phyloP scores from a whole-genome alignment of 2,888 invertebrate species.

The Glaucopsyche alexis region DNA sequence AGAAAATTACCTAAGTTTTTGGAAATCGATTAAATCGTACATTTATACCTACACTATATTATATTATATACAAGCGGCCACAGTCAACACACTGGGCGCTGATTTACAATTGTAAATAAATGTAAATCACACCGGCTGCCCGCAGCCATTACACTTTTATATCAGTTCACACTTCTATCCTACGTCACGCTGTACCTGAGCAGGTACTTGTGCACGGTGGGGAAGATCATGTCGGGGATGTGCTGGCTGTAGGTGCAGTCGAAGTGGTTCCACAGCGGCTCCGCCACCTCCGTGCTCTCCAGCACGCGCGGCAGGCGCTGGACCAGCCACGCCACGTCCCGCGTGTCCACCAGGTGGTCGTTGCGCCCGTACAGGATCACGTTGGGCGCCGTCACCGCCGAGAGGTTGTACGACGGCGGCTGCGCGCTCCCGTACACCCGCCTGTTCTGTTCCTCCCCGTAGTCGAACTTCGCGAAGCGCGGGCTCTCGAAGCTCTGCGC shows the following conservation, averaged over 20 bases:
- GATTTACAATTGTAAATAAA: too few species aligned
- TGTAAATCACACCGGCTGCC: not conserved
- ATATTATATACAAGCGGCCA: not conserved
- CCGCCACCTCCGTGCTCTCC: conserved; percentile 76
- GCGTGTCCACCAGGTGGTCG: conserved; percentile 81
- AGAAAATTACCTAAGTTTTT: not conserved
- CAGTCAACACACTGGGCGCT: not conserved
- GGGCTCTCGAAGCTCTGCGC: conserved; percentile 52
- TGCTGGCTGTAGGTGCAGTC: conserved; percentile 53
- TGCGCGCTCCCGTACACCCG: conserved; percentile 49
- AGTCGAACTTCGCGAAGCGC: conserved; percentile 58
- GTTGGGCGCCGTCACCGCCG: conserved; percentile 52
- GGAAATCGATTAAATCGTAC: not conserved
- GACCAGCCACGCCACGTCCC: conserved; percentile 78
- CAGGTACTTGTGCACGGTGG: conserved; percentile 46
- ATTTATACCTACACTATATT: not conserved
- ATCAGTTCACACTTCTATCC: not conserved
- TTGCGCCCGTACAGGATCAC: conserved; percentile 57
- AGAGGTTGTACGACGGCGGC: conserved; percentile 57
- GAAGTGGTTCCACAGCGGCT: conserved; percentile 59
- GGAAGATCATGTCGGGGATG: conserved; percentile 46
- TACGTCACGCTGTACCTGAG: conserved; percentile 38
- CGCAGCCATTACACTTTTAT: not conserved
- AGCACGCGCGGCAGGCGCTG: conserved; percentile 77
- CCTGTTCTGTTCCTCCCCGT: conserved; percentile 52